Base-by-base conservation (phyloP, 2,888 invertebrate genomes). In the Zaprionus bogoriensis region DNA sequence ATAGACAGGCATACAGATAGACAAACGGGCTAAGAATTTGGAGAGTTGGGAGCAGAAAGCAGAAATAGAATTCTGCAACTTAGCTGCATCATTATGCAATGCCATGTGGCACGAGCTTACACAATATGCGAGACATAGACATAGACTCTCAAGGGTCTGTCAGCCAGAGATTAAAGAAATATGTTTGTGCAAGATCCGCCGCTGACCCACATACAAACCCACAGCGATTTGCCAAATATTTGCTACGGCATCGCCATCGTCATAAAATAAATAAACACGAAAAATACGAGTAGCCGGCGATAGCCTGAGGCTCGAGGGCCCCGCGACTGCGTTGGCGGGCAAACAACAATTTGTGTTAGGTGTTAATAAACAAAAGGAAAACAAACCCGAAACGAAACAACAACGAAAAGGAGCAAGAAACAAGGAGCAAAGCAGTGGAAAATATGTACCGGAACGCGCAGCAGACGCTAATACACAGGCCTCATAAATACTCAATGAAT, bases 61-160 rank as follows among this genome's bases (percentile, higher is more conserved):
- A 36, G 23, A 23, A 5, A 23, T 3, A 23, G 23, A n/a, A n/a
- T 12, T 28, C n/a, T 38, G 19, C 9, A 3, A 7, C 20, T 7
- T 41, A 6, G 20, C 27, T 30, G 23, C 32, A 65, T 64, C 66
- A 68, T 64, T 74, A 78, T 77, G 78, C 75, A 75, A 75, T 58
- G 71, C 48, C 71, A 71, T 67, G 67, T 67, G 61, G 61, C 63
- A 53, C 59, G 57, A 55, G 63, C 57, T 63, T 63, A 60, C 67
- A 51, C 63, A 57, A 67, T 57, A 48, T 45, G 28, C 17, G 10
- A 28, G 14, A 2, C 9, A n/a, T 4, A 3, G 27, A 14, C 19
- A n/a, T 7, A 50, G 32, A 42, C 10, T 25, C 50, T n/a, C n/a
- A n/a, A 58, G 22, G 7, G 32, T 53, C 48, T 74, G 75, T 73